Conservation (phyloP, 2,113 vertebrate genomes). For the Meles meles region DNA sequence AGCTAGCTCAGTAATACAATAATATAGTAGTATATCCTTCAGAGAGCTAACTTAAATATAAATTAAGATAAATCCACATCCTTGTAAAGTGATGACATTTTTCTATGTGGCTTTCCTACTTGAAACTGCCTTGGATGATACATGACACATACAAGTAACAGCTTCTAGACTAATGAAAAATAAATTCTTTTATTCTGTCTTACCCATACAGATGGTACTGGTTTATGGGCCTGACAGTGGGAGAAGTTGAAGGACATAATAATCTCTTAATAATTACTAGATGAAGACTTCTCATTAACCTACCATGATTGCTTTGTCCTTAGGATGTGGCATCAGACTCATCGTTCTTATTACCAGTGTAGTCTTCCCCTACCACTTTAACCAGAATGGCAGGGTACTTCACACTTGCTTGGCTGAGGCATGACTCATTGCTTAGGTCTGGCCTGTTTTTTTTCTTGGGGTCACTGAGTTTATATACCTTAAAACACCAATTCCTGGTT, state of each 20-base stretch:
- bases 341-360: neutral
- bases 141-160: neutral
- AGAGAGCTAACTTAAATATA: neutral
- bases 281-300: neutral
- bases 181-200: neutral
- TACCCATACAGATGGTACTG: neutral
- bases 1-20: neutral
- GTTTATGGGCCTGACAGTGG: neutral
- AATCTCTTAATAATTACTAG: neutral
- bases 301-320: neutral
- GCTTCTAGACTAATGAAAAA: neutral
- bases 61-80: neutral
- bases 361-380: neutral
- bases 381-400: neutral
- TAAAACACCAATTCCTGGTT: neutral
- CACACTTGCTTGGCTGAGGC: neutral
- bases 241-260: neutral
- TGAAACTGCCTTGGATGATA: neutral
- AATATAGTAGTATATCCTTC: neutral
- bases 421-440: neutral
- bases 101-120: neutral
- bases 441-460: neutral
- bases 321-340: neutral
- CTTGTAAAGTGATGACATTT: neutral
- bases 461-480: neutral